Evolutionary conservation across 1,140 invertebrate species (phyloP).

Genomic region (Bombus affinis): DNA sequence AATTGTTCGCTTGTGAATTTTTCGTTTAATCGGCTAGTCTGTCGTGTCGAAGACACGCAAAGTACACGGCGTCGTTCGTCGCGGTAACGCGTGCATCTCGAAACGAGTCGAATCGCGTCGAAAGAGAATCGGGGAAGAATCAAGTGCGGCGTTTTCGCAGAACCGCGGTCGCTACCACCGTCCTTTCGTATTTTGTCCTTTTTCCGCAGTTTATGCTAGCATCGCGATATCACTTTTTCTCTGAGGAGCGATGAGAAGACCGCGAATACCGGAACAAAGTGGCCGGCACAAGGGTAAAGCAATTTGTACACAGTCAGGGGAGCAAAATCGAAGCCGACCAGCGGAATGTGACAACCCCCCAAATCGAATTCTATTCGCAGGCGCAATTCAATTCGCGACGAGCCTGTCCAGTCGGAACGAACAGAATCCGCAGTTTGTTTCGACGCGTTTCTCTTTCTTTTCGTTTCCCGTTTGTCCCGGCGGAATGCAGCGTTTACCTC

Average conservation of each 20-base stretch:
- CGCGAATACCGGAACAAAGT: constrained; percentile 33
- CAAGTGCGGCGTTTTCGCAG: neutral
- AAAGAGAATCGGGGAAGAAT: neutral
- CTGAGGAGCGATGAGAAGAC: neutral
- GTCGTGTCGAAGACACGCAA: neutral
- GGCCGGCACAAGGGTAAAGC: neutral
- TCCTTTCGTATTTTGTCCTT: too few relatives aligned
- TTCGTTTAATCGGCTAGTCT: neutral
- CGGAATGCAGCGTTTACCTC: constrained; percentile 6
- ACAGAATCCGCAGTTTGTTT: constrained; percentile 61
- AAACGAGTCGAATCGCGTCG: neutral
- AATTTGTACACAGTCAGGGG: constrained; percentile 16
- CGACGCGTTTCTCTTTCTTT: constrained; percentile 4
- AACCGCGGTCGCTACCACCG: neutral
- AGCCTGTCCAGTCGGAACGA: constrained; percentile 46
- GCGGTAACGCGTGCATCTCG: constrained; percentile 15
- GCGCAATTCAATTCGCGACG: constrained; percentile 72
- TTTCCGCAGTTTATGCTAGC: neutral
- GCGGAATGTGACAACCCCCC: constrained; percentile 30
- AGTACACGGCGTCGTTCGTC: neutral
- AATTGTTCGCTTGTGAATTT: too few relatives aligned
- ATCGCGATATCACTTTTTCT: constrained; percentile 10
- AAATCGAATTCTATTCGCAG: constrained; percentile 72
- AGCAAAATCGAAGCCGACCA: constrained; percentile 24
- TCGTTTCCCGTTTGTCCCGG: neutral